Base-by-base conservation (phyloP, 2,113 vertebrate species). In the Peucedramus taeniatus region DNA sequence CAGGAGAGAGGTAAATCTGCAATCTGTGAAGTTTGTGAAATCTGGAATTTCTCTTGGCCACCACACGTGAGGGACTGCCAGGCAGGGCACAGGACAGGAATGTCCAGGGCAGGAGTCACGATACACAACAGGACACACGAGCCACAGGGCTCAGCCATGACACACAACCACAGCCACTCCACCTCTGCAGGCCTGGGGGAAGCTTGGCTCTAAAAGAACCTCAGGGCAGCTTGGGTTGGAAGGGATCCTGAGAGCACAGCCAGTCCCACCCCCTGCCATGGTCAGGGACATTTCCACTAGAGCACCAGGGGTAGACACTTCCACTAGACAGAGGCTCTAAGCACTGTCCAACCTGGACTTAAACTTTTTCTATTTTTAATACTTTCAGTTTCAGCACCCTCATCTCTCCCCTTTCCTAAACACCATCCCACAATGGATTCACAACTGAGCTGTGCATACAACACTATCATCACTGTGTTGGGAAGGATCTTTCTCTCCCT, bases 61-160 rank as follows among this genome's bases (percentile, higher is more conserved):
- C 39, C 24, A 3, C 4, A 1, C 6, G 24, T 1, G 35, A 64
- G 44, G n/a, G 63, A 44, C 30, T 49, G 87, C 20, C 39, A 54
- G 1, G 30, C n/a, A 79, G 24, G 60, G 27, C 50, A 39, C 37
- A 54, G 35, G 27, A 30, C 59, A 72, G 87, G 28, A 44, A 15
- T 1, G 31, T 2, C 19, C 44, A 23, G 1, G 13, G 74, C 69
- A 49, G 61, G 53, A 61, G 28, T 16, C 57, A 23, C 0, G 0
- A 17, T 2, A 49, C 47, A 30, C n/a, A 57, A 3, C 22, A 33
- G 2, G 23, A 51, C 1, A 9, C 20, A 39, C 1, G 18, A 89
- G 59, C 76, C 44, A 57, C 33, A 35, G 51, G 59, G 51, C 51
- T 59, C 51, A 21, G 37, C 7, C 74, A 59, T 0, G 1, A 47